Conservation (phyloP, 2,797 vertebrate genomes). For the Bovichtus variegatus region DNA sequence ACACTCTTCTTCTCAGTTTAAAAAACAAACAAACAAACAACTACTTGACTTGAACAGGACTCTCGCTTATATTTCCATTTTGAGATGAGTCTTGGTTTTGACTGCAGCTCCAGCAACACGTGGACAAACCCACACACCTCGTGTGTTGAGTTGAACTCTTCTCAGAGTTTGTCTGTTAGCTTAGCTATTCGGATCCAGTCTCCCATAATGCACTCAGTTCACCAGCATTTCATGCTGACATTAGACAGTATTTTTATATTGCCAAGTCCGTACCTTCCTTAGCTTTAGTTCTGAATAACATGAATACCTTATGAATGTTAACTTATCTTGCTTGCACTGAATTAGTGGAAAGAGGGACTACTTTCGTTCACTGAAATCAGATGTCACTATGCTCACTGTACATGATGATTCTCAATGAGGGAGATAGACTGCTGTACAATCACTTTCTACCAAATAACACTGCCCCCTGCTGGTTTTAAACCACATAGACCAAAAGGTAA, state of each 20-base stretch:
- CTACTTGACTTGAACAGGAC: neutral
- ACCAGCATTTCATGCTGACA: constrained; percentile 47
- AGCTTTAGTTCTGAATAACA: constrained; percentile 6
- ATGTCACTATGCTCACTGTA: constrained; percentile 21
- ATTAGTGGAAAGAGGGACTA: neutral
- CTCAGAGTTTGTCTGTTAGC: neutral
- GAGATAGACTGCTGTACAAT: constrained; percentile 56
- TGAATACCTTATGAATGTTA: constrained; percentile 21
- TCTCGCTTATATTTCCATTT: neutral
- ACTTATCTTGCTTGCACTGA: constrained; percentile 23
- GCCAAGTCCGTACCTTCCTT: neutral
- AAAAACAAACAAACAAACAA: too few species aligned
- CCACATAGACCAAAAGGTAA: constrained; percentile 25
- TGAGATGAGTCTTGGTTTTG: neutral
- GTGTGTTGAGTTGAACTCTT: neutral
- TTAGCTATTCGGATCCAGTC: neutral
- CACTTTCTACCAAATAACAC: constrained; percentile 68
- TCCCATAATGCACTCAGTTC: constrained; percentile 33
- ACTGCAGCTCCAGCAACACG: neutral
- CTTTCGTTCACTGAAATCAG: constrained; percentile 22
- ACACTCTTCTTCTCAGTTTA: neutral
- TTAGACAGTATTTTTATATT: constrained; percentile 35
- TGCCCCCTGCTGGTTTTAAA: constrained; percentile 77
- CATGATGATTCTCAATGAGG: constrained; percentile 27
- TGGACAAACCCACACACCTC: neutral